Evolutionary conservation across 2,797 vertebrate species (phyloP).

Genomic region (Anguilla pacifica): DNA sequence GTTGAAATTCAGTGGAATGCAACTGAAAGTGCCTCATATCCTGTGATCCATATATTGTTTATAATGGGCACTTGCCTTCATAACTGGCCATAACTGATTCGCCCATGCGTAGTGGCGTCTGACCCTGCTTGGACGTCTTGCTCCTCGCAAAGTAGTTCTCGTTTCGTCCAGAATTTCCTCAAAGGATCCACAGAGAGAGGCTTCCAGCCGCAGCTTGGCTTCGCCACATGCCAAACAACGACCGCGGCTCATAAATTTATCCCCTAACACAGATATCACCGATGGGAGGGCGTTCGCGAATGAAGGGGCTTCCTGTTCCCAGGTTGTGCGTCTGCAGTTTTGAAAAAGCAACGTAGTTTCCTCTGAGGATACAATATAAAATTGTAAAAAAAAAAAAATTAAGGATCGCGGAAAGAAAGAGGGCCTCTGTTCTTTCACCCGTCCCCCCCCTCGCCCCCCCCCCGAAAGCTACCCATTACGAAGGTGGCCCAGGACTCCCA

Average conservation of each 20-base stretch:
- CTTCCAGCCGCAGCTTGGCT: neutral
- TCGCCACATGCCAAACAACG: constrained; percentile 42
- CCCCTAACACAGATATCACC: constrained; percentile 36
- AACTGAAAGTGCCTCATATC: neutral
- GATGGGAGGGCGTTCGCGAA: constrained; percentile 38
- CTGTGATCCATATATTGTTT: neutral
- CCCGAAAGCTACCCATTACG: constrained; percentile 61
- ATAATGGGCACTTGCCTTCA: neutral
- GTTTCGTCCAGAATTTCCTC: neutral
- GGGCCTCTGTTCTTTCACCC: constrained; percentile 59
- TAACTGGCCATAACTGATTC: neutral
- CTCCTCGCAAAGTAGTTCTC: neutral
- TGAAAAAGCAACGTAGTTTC: constrained; percentile 50
- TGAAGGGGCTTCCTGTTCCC: constrained; percentile 51
- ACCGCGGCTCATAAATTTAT: constrained; percentile 37
- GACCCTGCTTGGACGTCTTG: neutral
- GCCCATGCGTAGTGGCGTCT: neutral
- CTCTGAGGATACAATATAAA: constrained; percentile 40
- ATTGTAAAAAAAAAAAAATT: constrained; percentile 47
- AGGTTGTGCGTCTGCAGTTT: constrained; percentile 54
- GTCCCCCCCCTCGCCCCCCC: constrained; percentile 59
- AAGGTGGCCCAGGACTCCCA: constrained; percentile 65
- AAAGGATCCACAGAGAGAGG: neutral
- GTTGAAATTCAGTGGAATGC: neutral
- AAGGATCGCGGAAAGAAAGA: constrained; percentile 52